Conservation (phyloP, 1,140 invertebrate species). For the Notospermus geniculatus region DNA sequence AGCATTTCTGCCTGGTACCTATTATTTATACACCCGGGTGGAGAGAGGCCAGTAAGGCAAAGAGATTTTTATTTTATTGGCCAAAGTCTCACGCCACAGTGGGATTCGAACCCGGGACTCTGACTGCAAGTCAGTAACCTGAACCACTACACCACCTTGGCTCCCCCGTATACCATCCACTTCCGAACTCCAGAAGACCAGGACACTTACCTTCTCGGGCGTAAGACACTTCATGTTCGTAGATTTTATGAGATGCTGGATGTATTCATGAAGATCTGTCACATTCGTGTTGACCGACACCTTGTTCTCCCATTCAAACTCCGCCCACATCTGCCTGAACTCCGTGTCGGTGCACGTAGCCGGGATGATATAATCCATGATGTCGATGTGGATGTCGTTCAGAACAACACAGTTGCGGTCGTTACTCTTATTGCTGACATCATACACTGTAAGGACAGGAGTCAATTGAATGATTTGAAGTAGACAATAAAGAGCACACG, state of each 20-base stretch:
- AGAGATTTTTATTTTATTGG: too few relatives aligned
- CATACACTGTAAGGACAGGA: conserved; percentile 72
- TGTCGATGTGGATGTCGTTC: conserved; percentile 99
- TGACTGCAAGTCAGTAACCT: too few relatives aligned
- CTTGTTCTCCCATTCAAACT: conserved; percentile 99
- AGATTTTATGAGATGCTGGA: conserved; percentile 86
- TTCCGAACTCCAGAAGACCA: too few relatives aligned
- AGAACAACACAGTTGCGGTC: conserved; percentile 96
- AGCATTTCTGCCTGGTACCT: too few relatives aligned
- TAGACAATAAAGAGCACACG: too few relatives aligned
- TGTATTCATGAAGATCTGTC: conserved; percentile 88
- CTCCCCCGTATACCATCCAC: too few relatives aligned
- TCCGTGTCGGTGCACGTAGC: conserved; percentile 90
- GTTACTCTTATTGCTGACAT: conserved; percentile 86
- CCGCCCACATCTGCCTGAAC: conserved; percentile 99
- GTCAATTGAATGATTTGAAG: conserved; percentile 6
- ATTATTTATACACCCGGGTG: too few relatives aligned
- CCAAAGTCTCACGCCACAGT: too few relatives aligned
- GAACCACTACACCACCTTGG: too few relatives aligned
- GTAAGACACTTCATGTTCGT: conserved; percentile 99
- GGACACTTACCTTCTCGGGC: conserved; percentile 66
- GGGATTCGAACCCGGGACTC: too few relatives aligned
- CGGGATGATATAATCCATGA: conserved; percentile 99
- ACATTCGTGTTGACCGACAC: conserved; percentile 94
- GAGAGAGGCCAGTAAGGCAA: too few relatives aligned